phyloP scores from a whole-genome alignment of 1,140 invertebrate genomes.

The Drosophila arawakana region DNA sequence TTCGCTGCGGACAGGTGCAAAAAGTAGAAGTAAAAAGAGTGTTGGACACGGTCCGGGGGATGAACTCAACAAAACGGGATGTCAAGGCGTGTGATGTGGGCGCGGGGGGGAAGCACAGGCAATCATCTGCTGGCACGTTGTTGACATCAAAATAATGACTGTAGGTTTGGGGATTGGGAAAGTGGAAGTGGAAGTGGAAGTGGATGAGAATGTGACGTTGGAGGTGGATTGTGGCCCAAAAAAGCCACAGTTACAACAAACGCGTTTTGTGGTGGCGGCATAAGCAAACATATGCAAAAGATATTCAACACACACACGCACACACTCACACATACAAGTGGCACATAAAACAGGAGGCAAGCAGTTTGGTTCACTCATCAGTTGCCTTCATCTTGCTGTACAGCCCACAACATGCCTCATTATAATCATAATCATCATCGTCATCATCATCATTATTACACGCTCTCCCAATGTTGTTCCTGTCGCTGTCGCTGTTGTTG shows the following conservation, averaged over 20 bases:
- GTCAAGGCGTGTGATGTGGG: neutral
- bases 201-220: slow-evolving; percentile 5
- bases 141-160: slow-evolving; percentile 80
- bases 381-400: slow-evolving; percentile 24
- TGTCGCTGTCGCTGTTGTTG: neutral
- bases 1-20: slow-evolving; percentile 69
- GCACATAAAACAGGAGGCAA: slow-evolving; percentile 49
- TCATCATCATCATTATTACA: slow-evolving; percentile 25
- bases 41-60: slow-evolving; percentile 41
- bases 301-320: slow-evolving; percentile 28
- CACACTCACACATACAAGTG: slow-evolving; percentile 29
- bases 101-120: slow-evolving; percentile 22
- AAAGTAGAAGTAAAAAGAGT: slow-evolving; percentile 48
- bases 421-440: neutral
- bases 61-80: neutral
- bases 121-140: slow-evolving; percentile 74
- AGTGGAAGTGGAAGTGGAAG: slow-evolving; percentile 28
- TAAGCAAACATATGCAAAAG: slow-evolving; percentile 61
- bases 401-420: slow-evolving; percentile 1
- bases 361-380: slow-evolving; percentile 46
- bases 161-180: slow-evolving; percentile 34
- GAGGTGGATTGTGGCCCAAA: slow-evolving; percentile 50
- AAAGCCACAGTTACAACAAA: slow-evolving; percentile 30
- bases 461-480: slow-evolving; percentile 11
- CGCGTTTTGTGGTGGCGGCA: slow-evolving; percentile 48